Conservation (phyloP, 2,113 vertebrate genomes). For the Cololabis saira region DNA sequence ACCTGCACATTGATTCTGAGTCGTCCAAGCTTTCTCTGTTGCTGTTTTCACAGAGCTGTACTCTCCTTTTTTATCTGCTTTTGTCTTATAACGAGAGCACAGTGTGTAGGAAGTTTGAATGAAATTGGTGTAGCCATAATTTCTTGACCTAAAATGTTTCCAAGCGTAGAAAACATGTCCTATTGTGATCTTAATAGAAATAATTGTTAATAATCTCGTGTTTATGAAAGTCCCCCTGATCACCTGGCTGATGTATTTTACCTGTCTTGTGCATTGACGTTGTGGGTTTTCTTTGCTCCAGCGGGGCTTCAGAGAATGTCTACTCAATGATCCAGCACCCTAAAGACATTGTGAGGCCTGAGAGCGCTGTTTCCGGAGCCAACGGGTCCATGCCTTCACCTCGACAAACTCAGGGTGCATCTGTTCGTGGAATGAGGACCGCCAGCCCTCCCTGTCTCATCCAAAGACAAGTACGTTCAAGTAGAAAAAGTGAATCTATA, state of each 20-base stretch:
- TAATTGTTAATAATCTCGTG: too few species aligned
- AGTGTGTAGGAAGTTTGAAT: too few species aligned
- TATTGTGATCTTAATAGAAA: too few species aligned
- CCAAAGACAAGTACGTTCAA: constrained; percentile 74
- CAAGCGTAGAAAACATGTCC: too few species aligned
- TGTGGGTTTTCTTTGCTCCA: constrained; percentile 10
- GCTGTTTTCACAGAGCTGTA: neutral
- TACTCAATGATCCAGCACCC: constrained; percentile 82
- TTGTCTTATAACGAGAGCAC: constrained; percentile 8
- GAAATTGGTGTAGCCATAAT: too few species aligned
- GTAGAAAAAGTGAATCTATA: neutral
- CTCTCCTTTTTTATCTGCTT: neutral
- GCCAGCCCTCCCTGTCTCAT: constrained; percentile 72
- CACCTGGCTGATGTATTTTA: too few species aligned
- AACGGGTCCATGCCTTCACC: constrained; percentile 66
- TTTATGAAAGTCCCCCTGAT: neutral
- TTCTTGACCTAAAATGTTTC: too few species aligned
- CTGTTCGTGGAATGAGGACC: constrained; percentile 73
- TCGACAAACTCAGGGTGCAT: constrained; percentile 45
- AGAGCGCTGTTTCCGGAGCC: constrained; percentile 49
- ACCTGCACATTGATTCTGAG: constrained; percentile 34
- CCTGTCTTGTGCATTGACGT: neutral
- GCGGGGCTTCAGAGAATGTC: constrained; percentile 78
- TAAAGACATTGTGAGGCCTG: constrained; percentile 65
- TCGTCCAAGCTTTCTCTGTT: neutral